phyloP scores from a whole-genome alignment of 2,113 vertebrate species.

The Zingel zingel region DNA sequence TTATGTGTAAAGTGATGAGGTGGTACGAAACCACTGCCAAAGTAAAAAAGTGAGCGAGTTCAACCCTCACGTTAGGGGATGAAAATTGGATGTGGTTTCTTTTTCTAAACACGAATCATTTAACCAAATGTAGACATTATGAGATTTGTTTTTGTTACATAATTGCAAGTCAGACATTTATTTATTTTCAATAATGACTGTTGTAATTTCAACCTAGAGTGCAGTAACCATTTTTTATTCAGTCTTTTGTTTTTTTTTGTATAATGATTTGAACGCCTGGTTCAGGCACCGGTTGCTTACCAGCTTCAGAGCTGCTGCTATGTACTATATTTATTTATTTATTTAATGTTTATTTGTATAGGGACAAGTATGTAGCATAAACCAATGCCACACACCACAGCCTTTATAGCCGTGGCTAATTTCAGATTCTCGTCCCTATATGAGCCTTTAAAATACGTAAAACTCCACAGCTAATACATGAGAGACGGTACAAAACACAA shows the following conservation, averaged over 20 bases:
- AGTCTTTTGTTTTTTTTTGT: background rate
- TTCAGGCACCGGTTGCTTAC: background rate
- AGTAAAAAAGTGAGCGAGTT: conserved; percentile 20
- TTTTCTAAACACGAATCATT: background rate
- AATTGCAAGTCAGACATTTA: background rate
- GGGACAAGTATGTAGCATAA: too few relatives aligned
- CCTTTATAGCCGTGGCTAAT: too few relatives aligned
- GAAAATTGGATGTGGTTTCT: conserved; percentile 28
- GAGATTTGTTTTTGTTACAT: background rate
- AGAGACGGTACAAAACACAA: too few relatives aligned
- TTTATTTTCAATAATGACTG: background rate
- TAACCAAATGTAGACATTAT: background rate
- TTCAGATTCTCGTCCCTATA: too few relatives aligned
- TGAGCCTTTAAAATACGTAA: too few relatives aligned
- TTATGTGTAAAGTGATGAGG: conserved; percentile 24
- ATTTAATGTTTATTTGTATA: too few relatives aligned
- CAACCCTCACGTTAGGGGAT: background rate
- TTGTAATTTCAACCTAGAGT: background rate
- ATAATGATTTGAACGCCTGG: background rate
- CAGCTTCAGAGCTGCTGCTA: background rate
- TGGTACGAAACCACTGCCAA: conserved; percentile 6
- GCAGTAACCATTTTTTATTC: background rate
- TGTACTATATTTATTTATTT: background rate
- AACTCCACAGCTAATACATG: too few relatives aligned
- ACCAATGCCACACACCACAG: too few relatives aligned